Percentiles rank a stretch among this genome's conserved stretches.
These are phyloP conservation scores for Crocallis elinguaria DNA, from an alignment of 2,888 invertebrate species.

Conservation along the genomic window DNA sequence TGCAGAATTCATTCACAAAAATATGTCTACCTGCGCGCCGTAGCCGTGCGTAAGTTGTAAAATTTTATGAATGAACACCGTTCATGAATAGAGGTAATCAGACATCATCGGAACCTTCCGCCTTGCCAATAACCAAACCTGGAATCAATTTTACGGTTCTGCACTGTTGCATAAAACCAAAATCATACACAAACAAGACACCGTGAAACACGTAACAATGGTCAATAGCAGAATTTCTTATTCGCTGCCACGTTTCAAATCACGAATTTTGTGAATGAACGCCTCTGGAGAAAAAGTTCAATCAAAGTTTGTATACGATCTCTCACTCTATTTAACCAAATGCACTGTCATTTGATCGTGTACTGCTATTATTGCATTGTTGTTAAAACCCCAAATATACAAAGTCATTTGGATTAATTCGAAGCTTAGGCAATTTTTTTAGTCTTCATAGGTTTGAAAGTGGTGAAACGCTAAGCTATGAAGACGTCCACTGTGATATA, in stretches of 20 bases:
- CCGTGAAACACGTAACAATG: slow-evolving; percentile 52
- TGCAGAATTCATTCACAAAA: slow-evolving; percentile 60
- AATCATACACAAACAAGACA: slow-evolving; percentile 61
- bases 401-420: slow-evolving; percentile 65
- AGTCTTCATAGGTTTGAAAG: no score
- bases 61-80: slow-evolving; percentile 63
- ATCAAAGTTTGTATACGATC: slow-evolving; percentile 48
- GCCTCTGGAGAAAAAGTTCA: slow-evolving; percentile 69
- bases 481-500: no score
- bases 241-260: slow-evolving; percentile 61
- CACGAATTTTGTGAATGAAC: slow-evolving; percentile 73
- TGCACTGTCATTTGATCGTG: slow-evolving; percentile 66
- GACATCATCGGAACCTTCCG: slow-evolving; percentile 65
- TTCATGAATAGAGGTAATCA: slow-evolving; percentile 62
- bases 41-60: slow-evolving; percentile 66
- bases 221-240: slow-evolving; percentile 52
- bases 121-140: slow-evolving; percentile 54
- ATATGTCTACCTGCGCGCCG: slow-evolving; percentile 61
- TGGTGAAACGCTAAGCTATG: no score
- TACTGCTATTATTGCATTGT: slow-evolving; percentile 56
- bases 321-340: slow-evolving; percentile 62
- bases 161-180: slow-evolving; percentile 79
- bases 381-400: slow-evolving; percentile 55
- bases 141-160: slow-evolving; percentile 78
- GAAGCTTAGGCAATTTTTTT: slow-evolving; percentile 27